Evolutionary conservation across 1,140 invertebrate genomes (phyloP), one percentile per base, ranked within the genome.

Genomic region (Ylistrum balloti): DNA sequence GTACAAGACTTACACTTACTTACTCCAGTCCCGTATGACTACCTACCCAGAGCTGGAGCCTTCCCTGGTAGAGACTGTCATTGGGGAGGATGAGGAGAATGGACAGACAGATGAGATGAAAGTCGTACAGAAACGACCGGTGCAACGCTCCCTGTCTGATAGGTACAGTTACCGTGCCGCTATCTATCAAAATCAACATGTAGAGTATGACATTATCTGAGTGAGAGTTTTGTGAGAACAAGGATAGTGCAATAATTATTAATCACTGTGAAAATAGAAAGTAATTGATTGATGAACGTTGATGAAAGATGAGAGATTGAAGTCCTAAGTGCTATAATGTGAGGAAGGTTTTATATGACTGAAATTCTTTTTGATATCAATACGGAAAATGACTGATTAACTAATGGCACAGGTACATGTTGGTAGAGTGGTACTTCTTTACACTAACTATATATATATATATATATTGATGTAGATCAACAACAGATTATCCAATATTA

Each of bases 1-100:
- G 93, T 99, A 99, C 96, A 98, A 98, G 94, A 98, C 98, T 0
- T 99, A 99, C 96, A 97, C 97, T 7, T 97, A 97, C 95, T 97
- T 98, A 91, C 97, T 99, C 92, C 97, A 98, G 89, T 97, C 98
- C 89, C 97, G 98, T 92, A 96, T 98, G 93, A 96, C 97, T 15
- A 97, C 97, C 86, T 97, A 97, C 92, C 97, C 97, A 0, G 97
- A 97, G 91, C 95, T 97, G 87, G 97, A 97, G 90, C 96, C 97
- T 2, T 97, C 97, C 48, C 93, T 97, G 56, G 97, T 97, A n/a
- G 97, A 97, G 90, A 97, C 97, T 91, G 97, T 97, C 88, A 98
- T 98, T 88, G 98, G 98, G n/a, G 98, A 98, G 94, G 97, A 98
- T 86, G 98, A 98, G 88, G 92, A 93, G 17, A 32, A 86, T 85